These are phyloP conservation scores for Catharus fuscescens DNA, from an alignment of 2,113 vertebrate species.

Conservation along the genomic window DNA sequence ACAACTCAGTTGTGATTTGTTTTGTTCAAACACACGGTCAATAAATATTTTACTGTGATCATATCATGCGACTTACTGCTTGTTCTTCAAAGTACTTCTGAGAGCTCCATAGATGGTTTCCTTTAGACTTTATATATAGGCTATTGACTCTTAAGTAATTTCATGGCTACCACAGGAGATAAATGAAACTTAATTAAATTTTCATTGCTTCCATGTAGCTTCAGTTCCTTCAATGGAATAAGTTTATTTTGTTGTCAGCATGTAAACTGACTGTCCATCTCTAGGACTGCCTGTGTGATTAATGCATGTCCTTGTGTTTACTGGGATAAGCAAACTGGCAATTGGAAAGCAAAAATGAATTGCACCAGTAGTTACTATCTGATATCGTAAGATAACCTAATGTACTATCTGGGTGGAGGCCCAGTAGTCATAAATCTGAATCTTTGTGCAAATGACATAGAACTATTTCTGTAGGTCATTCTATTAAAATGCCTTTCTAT, in stretches of 20 bases:
- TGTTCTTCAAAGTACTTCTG: not conserved
- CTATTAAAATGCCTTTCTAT: not conserved
- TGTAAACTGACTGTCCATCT: not conserved
- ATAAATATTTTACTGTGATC: not conserved
- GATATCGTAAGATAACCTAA: not conserved
- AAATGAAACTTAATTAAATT: slow-evolving; percentile 15
- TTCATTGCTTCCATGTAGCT: not conserved
- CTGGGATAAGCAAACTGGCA: not conserved
- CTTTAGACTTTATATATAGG: not conserved
- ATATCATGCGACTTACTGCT: not conserved
- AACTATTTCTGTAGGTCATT: not conserved
- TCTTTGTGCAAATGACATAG: not conserved
- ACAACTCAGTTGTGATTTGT: not conserved
- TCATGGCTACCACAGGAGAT: not conserved
- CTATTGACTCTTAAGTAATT: not conserved
- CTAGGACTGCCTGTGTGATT: fast-evolving
- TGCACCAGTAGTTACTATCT: not conserved
- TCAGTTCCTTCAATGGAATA: not conserved
- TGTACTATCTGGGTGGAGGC: not conserved
- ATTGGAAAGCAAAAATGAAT: not conserved
- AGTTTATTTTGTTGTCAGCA: not conserved
- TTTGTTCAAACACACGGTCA: not conserved
- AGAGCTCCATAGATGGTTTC: not conserved
- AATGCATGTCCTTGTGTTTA: not conserved
- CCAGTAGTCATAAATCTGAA: not conserved